phyloP scores from a whole-genome alignment of 2,888 invertebrate species.

The Smittia sp. region DNA sequence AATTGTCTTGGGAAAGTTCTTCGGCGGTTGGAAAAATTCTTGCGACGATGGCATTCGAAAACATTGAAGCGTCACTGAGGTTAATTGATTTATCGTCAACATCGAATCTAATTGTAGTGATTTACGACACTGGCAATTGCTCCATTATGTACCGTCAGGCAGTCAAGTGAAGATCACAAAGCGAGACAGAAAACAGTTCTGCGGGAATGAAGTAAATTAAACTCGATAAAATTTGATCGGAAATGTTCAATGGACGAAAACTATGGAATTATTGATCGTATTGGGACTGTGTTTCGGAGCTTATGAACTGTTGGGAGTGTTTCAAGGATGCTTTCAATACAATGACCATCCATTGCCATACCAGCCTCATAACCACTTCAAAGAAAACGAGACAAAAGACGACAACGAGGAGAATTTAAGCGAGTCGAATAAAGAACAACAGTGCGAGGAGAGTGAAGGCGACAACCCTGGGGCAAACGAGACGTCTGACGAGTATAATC shows the following conservation, averaged over 20 bases:
- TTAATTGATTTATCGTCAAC: conserved; percentile 2
- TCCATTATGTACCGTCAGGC: background rate
- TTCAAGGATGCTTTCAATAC: conserved; percentile 56
- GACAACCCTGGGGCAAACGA: background rate
- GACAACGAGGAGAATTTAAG: conserved; percentile 30
- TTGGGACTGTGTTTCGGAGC: conserved; percentile 66
- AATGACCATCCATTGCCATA: conserved; percentile 48
- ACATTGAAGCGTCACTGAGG: background rate
- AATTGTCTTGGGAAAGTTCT: background rate
- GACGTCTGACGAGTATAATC: background rate
- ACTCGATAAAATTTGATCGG: background rate
- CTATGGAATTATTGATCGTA: conserved; percentile 66
- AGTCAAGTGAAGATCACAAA: background rate
- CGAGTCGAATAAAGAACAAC: background rate
- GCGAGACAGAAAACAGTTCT: background rate
- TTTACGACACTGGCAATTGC: conserved; percentile 1
- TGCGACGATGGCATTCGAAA: background rate
- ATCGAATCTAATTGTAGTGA: conserved; percentile 3
- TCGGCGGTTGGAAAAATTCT: background rate
- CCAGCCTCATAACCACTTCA: conserved; percentile 46
- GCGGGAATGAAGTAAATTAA: background rate
- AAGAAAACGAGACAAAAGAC: conserved; percentile 41
- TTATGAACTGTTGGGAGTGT: conserved; percentile 65
- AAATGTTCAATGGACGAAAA: conserved; percentile 40
- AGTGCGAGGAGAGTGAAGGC: background rate